Evolutionary conservation across 1,140 invertebrate genomes (phyloP).

Genomic region (Hylaeus anthracinus): DNA sequence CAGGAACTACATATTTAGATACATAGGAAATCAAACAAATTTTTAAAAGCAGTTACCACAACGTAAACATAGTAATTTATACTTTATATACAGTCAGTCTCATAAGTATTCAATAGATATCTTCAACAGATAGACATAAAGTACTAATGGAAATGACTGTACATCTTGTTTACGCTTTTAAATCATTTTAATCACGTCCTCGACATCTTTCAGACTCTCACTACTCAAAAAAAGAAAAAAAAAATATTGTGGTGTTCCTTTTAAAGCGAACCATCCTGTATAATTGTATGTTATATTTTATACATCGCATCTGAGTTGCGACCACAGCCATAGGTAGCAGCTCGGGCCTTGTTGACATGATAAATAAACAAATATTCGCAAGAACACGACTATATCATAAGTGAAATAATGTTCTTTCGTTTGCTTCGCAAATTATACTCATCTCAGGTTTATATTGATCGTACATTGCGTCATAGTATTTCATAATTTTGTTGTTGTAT

Average conservation of each 20-base stretch:
- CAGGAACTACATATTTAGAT: no score
- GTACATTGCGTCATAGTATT: neutral
- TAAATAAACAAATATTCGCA: constrained; percentile 33
- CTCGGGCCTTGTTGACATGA: constrained; percentile 72
- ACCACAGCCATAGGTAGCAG: constrained; percentile 73
- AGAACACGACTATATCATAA: constrained; percentile 8
- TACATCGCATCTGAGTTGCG: constrained; percentile 76
- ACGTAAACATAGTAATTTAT: neutral
- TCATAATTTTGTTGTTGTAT: neutral
- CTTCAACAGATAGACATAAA: no score
- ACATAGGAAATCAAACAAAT: no score
- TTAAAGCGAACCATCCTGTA: constrained; percentile 32
- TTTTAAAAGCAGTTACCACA: no score
- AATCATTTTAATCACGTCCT: neutral
- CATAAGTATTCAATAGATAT: no score
- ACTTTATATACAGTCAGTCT: neutral
- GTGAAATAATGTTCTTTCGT: constrained; percentile 2
- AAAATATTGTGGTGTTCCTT: constrained; percentile 14
- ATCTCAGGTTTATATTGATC: neutral
- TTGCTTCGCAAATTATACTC: neutral
- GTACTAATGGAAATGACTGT: no score
- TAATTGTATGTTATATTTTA: constrained; percentile 68
- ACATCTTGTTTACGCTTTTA: neutral
- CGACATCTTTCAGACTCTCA: constrained; percentile 14
- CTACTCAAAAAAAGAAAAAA: no score